phyloP scores from a whole-genome alignment of 1,140 invertebrate species.

The Drosophila kurseongensis region DNA sequence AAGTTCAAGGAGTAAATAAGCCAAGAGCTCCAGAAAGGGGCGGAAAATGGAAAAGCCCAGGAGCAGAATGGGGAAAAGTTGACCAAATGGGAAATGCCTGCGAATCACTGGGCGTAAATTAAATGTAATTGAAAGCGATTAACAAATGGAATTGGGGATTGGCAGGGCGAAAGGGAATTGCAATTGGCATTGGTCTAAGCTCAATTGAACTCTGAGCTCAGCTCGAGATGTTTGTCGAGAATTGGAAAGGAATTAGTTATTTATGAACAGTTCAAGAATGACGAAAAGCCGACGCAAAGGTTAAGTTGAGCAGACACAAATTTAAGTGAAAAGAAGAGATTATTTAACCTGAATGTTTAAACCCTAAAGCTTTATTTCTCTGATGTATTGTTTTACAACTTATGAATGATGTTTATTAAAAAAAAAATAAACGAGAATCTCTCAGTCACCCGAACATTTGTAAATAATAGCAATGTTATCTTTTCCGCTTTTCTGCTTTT shows the following conservation, averaged over 20 bases:
- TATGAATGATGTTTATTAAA: no score
- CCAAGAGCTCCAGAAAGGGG: constrained; percentile 22
- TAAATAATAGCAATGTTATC: not conserved
- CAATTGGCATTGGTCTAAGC: constrained; percentile 32
- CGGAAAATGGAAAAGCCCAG: not conserved
- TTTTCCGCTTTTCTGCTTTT: not conserved
- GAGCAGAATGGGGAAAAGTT: constrained; percentile 7
- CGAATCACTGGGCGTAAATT: constrained; percentile 50
- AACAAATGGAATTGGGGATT: constrained; percentile 36
- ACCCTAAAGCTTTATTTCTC: no score
- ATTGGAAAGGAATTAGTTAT: constrained; percentile 17
- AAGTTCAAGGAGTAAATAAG: constrained; percentile 48
- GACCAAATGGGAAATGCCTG: constrained; percentile 48
- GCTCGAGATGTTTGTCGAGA: constrained; percentile 4
- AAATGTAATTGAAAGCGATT: constrained; percentile 60
- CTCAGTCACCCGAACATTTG: no score
- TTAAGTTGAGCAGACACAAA: not conserved
- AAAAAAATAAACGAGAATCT: no score
- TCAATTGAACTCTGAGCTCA: constrained; percentile 40
- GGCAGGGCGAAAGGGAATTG: constrained; percentile 19
- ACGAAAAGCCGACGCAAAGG: not conserved
- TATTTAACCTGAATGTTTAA: no score
- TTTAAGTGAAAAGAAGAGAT: not conserved
- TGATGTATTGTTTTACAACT: no score
- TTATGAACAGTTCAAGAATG: not conserved